Evolutionary conservation across 1,140 invertebrate species (phyloP), one percentile per base, ranked within the genome.

Genomic region (Eupristina koningsbergeri): DNA sequence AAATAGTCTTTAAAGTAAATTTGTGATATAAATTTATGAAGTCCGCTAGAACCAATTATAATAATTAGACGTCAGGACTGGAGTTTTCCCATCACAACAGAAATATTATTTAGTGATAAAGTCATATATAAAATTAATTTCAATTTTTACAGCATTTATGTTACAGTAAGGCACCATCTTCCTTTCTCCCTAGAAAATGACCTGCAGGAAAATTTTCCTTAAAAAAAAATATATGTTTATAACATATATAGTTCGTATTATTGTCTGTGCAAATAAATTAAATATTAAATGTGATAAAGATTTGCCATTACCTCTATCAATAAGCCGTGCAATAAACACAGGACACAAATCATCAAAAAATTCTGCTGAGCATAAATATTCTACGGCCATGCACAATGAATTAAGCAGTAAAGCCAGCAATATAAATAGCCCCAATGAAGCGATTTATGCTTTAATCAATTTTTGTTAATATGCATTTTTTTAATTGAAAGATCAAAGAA

Each of bases 251-350:
- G 53, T 58, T 58, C 26, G 26, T 58, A 9, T 26, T 58, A 0
- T 47, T 34, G n/a, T n/a, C 36, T 75, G 34, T 19, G 31, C 39
- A 45, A n/a, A n/a, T 6, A 71, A 36, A 71, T 8, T 39, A 34
- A 34, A 26, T 26, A 39, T 19, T n/a, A 26, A n/a, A n/a, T n/a
- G n/a, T n/a, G 69, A 41, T 71, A 45, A 11, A 26, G 19, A 58
- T 58, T 58, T 45, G 31, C 31, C 45, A 39, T 80, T 80, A 80
- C 47, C 67, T 69, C 50, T 0, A 17, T 73, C 26, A 34, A 63
- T 58, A 80, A 73, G 67, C 67, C 34, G 79, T 80, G 79, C 67
- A 73, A 80, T 26, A 15, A 19, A 67, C 29, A 67, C 39, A n/a
- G 78, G 22, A 53, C 36, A 31, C 45, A 50, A 19, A 53, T 75